Base-by-base conservation (phyloP, 2,113 vertebrate genomes). In the Campylorhamphus procurvoides region DNA sequence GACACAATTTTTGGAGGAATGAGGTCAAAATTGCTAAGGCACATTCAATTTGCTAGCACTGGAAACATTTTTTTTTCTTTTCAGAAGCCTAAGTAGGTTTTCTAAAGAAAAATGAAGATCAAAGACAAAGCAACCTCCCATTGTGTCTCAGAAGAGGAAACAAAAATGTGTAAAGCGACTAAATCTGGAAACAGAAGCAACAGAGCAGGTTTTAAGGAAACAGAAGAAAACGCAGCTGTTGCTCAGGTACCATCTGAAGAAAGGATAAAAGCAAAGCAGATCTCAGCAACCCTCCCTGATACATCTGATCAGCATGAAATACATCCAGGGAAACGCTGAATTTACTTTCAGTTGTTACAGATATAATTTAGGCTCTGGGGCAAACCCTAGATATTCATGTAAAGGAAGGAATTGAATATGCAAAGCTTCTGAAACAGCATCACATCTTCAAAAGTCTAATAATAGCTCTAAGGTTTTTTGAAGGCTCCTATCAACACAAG, bases 81-180 rank as follows among this genome's bases (percentile, higher is more conserved):
- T 28, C 63, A 56, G 64, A 81, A 94, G 27, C 64, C 69, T 39
- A 90, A 88, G 63, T 24, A 33, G 53, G 63, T 47, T 85, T 88
- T 86, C 75, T 80, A 83, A 90, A 73, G 72, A 60, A 86, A 92
- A 90, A 75, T 0, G 6, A 81, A 89, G 55, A 92, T 86, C 50
- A 63, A 93, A 89, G 81, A 59, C 71, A 88, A 92, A 86, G 67
- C 79, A 94, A 79, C 66, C 47, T 90, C 91, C 91, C 35, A 49
- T 67, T 59, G 62, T 80, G 75, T 39, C 49, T 85, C 84, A 46
- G 27, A 83, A 92, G 71, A 73, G 63, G 67, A 92, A 94, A 85
- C 39, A 87, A 87, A 91, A 82, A 64, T 35, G 67, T 85, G 83
- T 81, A 71, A 74, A 76, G 87, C n/a, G 55, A 80, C 89, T 89